Base-by-base conservation (phyloP, 2,888 invertebrate genomes). In the Diaphora mendica region DNA sequence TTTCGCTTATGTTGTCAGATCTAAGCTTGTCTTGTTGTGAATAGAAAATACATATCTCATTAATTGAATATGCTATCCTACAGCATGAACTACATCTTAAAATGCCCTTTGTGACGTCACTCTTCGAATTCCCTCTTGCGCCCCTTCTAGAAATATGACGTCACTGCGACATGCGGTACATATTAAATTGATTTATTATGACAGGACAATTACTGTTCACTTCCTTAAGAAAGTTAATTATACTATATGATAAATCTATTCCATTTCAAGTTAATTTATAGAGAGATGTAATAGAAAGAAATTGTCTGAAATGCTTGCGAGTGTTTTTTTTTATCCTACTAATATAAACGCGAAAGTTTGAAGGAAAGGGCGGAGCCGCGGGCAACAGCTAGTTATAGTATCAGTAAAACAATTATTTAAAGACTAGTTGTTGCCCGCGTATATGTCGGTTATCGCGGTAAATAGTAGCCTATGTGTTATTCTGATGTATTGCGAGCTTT, bases 201-300 rank as follows among this genome's bases (percentile, higher is more conserved):
- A 67, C 67, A 23, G 23, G 23, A 33, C 33, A 67, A 67, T 48
- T 33, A 48, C 23, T 33, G 2, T 67, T 48, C 30, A 67, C 48
- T 48, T 39, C n/a, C n/a, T 55, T 69, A 39, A 3, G 39, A 35
- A 35, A 59, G 35, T 7, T 39, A 35, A 39, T 39, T 39, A 39
- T 39, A 35, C 33, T 33, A 33, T 33, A 33, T 33, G 33, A 33
- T 33, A 3, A 33, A 33, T 33, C 33, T 33, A 33, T 33, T 33
- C 33, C 33, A 33, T 33, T 33, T 33, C 3, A 33, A 33, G 33
- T 33, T 68, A 68, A 33, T 68, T n/a, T 68, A 55, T 51, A 68
- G 68, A n/a, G 13, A 33, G 51, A 51, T 68, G 68, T 51, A 68
- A 51, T 51, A 68, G 55, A n/a, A 55, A 55, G 23, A 23, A 51